phyloP scores from a whole-genome alignment of 2,797 vertebrate species.

The Zenarchopterus dispar region DNA sequence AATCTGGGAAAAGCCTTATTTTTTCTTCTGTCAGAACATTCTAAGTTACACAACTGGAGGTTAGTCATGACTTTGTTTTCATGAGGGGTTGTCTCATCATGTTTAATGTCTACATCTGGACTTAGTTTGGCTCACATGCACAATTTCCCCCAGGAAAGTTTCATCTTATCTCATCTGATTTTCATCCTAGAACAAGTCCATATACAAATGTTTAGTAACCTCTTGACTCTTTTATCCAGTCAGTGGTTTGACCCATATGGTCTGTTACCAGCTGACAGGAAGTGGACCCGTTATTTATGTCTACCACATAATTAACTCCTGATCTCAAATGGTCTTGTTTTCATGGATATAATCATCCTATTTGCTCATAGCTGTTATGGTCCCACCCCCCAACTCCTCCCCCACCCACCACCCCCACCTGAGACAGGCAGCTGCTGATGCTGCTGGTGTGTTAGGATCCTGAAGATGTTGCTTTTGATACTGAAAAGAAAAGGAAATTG shows the following conservation, averaged over 20 bases:
- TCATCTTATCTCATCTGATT: conserved; percentile 19
- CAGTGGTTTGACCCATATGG: conserved; percentile 21
- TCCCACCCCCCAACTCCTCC: conserved; percentile 23
- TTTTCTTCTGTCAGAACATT: conserved; percentile 26
- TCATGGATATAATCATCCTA: conserved; percentile 43
- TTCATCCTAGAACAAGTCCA: conserved; percentile 17
- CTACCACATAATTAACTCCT: conserved; percentile 59
- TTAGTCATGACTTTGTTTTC: conserved; percentile 39
- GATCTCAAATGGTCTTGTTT: conserved; percentile 36
- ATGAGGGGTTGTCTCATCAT: conserved; percentile 17
- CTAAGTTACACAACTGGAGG: conserved; percentile 29
- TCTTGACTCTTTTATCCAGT: conserved; percentile 28
- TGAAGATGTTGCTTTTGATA: too few relatives aligned
- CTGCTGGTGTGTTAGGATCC: conserved; percentile 22
- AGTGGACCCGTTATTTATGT: conserved; percentile 51
- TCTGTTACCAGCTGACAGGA: conserved; percentile 33
- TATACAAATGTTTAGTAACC: conserved; percentile 22
- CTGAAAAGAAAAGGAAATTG: too few relatives aligned
- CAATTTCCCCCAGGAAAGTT: conserved; percentile 6
- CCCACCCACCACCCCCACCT: too few relatives aligned
- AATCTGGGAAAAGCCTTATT: conserved; percentile 24
- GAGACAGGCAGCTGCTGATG: conserved; percentile 11
- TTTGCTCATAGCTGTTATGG: conserved; percentile 10
- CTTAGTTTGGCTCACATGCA: conserved; percentile 20
- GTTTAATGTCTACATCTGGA: conserved; percentile 41